Conservation (phyloP, 2,797 vertebrate genomes). For the Huso huso region DNA sequence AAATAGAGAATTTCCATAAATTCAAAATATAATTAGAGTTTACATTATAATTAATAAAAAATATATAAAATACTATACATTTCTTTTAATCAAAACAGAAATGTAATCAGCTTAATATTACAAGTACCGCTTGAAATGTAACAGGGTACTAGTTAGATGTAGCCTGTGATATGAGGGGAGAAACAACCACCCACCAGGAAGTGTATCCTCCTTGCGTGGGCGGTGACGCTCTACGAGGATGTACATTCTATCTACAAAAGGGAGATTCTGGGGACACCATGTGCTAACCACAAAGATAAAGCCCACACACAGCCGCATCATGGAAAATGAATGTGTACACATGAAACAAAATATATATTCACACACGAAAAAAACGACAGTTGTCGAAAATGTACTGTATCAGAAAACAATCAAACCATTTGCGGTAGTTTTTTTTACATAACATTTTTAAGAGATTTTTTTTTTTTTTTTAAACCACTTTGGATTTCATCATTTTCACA, state of each 20-base stretch:
- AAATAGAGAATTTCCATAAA: no score
- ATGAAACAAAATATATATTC: conserved; percentile 25
- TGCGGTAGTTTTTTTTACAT: not conserved
- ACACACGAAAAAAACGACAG: conserved; percentile 33
- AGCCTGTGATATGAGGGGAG: not conserved
- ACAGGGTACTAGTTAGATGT: not conserved
- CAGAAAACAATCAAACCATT: conserved; percentile 17
- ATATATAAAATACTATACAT: no score
- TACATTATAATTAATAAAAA: no score
- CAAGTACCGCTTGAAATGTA: no score
- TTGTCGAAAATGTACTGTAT: conserved; percentile 31
- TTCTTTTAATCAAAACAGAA: no score
- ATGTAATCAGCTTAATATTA: no score
- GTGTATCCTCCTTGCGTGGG: conserved; percentile 56
- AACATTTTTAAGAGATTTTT: conserved; percentile 14
- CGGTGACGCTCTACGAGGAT: conserved; percentile 41
- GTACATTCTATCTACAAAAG: conserved; percentile 57
- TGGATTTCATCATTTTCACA: no score
- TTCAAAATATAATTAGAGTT: no score
- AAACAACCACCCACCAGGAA: conserved; percentile 50
- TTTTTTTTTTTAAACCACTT: conserved; percentile 17
- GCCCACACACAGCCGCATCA: conserved; percentile 50
- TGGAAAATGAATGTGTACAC: conserved; percentile 46
- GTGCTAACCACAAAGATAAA: conserved; percentile 51
- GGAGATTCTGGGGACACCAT: conserved; percentile 77